A percentile compares a stretch with the other conserved stretches of the same genome.
Evolutionary conservation across 2,797 vertebrate species (phyloP).

Genomic region (Podargus strigoides): DNA sequence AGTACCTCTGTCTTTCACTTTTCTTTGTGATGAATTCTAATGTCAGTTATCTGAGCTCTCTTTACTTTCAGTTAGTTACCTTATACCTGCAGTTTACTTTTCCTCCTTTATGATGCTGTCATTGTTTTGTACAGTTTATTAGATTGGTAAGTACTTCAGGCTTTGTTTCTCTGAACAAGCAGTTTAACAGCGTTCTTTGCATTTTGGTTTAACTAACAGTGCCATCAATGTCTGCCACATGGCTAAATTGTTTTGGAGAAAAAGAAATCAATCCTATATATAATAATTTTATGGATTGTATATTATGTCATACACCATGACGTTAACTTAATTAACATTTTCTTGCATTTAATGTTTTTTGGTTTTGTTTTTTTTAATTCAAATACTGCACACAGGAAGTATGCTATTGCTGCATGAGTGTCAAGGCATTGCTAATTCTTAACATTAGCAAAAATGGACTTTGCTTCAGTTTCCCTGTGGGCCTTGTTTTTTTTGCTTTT

Average conservation of each 20-base stretch:
- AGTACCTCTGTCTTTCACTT: neutral
- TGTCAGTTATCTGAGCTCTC: slow-evolving; percentile 68
- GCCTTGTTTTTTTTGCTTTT: neutral
- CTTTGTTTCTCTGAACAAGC: slow-evolving; percentile 58
- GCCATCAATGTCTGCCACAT: neutral
- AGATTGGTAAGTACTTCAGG: slow-evolving; percentile 89
- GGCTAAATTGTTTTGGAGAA: neutral
- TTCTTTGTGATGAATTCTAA: slow-evolving; percentile 60
- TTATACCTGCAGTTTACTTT: slow-evolving; percentile 78
- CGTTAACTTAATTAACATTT: neutral
- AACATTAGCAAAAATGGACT: neutral
- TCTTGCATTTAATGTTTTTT: neutral
- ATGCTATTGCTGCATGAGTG: neutral
- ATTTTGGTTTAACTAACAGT: slow-evolving; percentile 74
- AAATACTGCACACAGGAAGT: neutral
- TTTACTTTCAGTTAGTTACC: slow-evolving; percentile 72
- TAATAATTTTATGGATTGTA: neutral
- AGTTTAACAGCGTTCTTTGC: slow-evolving; percentile 58
- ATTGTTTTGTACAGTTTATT: slow-evolving; percentile 90
- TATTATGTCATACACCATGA: neutral
- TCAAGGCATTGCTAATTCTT: neutral
- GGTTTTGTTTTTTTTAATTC: neutral
- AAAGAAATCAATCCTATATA: neutral
- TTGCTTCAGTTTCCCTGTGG: neutral
- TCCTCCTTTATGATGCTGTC: slow-evolving; percentile 79